phyloP scores from a whole-genome alignment of 2,113 vertebrate genomes.

The Brachirus orientalis region DNA sequence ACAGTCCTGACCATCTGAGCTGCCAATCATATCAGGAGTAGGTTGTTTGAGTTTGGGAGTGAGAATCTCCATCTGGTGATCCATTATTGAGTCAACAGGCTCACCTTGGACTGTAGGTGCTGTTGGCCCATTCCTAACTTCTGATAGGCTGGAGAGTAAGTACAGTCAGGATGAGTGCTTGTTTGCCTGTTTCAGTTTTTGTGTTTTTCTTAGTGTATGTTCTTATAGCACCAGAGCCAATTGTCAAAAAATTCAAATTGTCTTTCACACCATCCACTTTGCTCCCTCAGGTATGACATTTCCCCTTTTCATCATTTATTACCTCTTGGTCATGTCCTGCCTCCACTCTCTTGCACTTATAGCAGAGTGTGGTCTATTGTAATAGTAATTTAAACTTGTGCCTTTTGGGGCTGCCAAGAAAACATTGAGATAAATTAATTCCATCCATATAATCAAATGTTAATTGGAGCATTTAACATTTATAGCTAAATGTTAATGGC shows the following conservation, averaged over 20 bases:
- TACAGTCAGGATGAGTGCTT: no score
- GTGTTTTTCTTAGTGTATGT: not conserved
- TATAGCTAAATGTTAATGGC: conserved; percentile 66
- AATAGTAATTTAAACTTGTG: conserved; percentile 25
- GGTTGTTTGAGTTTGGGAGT: no score
- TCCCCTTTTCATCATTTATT: not conserved
- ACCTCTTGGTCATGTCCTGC: not conserved
- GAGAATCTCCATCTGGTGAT: no score
- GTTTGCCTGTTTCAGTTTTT: no score
- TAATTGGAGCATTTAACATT: conserved; percentile 70
- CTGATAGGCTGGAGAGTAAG: no score
- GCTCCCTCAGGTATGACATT: not conserved
- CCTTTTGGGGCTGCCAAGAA: conserved; percentile 26
- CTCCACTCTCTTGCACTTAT: not conserved
- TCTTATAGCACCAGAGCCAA: not conserved
- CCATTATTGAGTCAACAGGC: no score
- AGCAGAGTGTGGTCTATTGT: not conserved
- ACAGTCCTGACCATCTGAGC: no score
- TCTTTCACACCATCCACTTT: not conserved
- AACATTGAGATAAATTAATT: conserved; percentile 49
- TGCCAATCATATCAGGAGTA: no score
- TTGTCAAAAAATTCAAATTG: not conserved
- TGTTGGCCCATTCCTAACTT: no score
- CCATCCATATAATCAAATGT: conserved; percentile 52
- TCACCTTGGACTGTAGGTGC: no score